Percentiles rank a stretch among this genome's conserved stretches.
These are phyloP conservation scores for Okamejei kenojei DNA, from an alignment of 2,797 vertebrate species.

Conservation along the genomic window DNA sequence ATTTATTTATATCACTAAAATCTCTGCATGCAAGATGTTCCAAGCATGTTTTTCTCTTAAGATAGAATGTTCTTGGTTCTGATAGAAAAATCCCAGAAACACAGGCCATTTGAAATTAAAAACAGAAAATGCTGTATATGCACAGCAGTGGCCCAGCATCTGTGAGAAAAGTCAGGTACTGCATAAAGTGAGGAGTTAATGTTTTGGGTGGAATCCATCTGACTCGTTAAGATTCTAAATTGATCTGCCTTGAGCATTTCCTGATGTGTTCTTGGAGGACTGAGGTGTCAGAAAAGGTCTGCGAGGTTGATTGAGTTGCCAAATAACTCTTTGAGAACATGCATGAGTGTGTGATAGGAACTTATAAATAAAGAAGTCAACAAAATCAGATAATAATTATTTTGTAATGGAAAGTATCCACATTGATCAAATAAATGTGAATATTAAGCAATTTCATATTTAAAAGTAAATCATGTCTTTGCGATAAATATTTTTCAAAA, in stretches of 20 bases:
- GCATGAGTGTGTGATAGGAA: neutral
- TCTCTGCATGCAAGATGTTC: constrained; percentile 30
- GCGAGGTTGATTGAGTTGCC: neutral
- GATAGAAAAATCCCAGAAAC: constrained; percentile 6
- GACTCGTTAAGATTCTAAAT: neutral
- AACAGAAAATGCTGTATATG: constrained; percentile 4
- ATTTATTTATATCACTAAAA: constrained; percentile 19
- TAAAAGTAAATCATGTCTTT: neutral
- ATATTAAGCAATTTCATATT: neutral
- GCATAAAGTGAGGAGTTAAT: too few relatives aligned
- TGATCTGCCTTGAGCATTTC: constrained; percentile 22
- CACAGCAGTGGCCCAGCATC: neutral
- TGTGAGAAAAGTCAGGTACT: neutral
- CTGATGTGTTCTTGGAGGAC: constrained; percentile 4
- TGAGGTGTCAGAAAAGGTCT: constrained; percentile 1
- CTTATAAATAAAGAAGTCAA: too few relatives aligned
- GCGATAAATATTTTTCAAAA: neutral
- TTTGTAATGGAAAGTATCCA: neutral
- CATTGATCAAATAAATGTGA: neutral
- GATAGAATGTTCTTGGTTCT: constrained; percentile 7
- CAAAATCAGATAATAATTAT: neutral
- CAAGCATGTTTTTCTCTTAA: neutral
- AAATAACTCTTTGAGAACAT: neutral
- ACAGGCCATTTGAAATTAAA: constrained; percentile 11
- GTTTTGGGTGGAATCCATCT: neutral